Evolutionary conservation across 2,888 invertebrate species (phyloP).

Genomic region (Microctonus aethiopoides): DNA sequence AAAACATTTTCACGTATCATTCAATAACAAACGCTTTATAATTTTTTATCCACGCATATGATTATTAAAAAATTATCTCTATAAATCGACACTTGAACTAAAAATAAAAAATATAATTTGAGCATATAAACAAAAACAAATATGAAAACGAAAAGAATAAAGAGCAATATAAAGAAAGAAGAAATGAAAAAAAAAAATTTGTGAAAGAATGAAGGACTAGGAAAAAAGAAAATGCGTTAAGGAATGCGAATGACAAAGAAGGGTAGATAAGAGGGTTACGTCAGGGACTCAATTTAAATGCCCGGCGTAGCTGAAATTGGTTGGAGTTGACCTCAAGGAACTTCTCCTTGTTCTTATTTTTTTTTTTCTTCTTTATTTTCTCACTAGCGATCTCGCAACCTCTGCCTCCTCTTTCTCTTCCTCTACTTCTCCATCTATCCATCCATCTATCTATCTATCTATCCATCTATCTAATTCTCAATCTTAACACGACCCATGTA

Average conservation of each 20-base stretch:
- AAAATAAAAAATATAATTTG: no score
- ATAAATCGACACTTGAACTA: no score
- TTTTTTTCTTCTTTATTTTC: no score
- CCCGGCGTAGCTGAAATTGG: constrained; percentile 59
- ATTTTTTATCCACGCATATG: no score
- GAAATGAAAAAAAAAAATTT: not conserved
- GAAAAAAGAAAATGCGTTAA: not conserved
- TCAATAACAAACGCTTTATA: no score
- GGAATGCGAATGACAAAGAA: constrained; percentile 3
- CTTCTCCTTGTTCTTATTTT: constrained; percentile 6
- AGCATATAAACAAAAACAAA: not conserved
- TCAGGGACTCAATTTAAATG: constrained; percentile 59
- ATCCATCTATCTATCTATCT: no score
- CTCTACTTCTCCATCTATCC: no score
- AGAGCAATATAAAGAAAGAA: not conserved
- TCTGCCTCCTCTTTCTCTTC: constrained; percentile 22
- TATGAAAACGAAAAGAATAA: constrained; percentile 1
- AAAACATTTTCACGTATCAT: no score
- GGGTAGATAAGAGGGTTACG: constrained; percentile 44
- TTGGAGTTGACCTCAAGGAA: constrained; percentile 51
- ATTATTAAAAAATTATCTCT: no score
- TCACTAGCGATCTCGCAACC: no score
- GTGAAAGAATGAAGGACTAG: not conserved
- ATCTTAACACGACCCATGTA: no score
- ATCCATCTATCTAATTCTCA: no score